These are phyloP conservation scores for Lithophane leautieri DNA, from an alignment of 2,888 invertebrate genomes.

Conservation along the genomic window DNA sequence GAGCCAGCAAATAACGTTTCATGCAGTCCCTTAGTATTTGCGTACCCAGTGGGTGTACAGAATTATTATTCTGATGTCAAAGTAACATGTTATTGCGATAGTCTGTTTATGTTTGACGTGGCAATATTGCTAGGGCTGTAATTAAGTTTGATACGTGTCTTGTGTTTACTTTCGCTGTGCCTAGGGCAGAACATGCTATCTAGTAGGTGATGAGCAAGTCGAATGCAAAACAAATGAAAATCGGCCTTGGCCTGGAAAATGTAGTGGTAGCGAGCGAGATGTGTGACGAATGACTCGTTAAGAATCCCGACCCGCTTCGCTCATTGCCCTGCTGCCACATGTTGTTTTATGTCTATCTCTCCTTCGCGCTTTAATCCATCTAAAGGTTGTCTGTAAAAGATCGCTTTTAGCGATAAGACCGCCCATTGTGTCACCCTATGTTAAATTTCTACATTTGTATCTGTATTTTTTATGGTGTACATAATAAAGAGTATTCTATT, in stretches of 20 bases:
- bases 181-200: neutral
- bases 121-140: neutral
- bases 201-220: neutral
- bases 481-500: no score
- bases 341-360: no score
- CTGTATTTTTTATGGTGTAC: no score
- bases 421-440: no score
- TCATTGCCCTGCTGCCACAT: no score
- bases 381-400: no score
- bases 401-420: no score
- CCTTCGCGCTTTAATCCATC: no score
- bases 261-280: neutral
- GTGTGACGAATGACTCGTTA: neutral
- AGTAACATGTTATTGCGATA: slow-evolving; percentile 6
- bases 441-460: no score
- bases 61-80: slow-evolving; percentile 21
- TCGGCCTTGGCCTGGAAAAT: neutral
- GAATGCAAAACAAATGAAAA: neutral
- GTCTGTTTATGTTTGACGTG: slow-evolving; percentile 14
- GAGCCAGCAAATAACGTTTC: slow-evolving; percentile 22
- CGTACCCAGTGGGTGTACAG: neutral
- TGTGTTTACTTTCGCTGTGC: neutral
- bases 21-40: slow-evolving; percentile 18
- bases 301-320: neutral
- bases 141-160: slow-evolving; percentile 14